phyloP scores from a whole-genome alignment of 2,888 invertebrate species.

The Ichneumoninae sp. region DNA sequence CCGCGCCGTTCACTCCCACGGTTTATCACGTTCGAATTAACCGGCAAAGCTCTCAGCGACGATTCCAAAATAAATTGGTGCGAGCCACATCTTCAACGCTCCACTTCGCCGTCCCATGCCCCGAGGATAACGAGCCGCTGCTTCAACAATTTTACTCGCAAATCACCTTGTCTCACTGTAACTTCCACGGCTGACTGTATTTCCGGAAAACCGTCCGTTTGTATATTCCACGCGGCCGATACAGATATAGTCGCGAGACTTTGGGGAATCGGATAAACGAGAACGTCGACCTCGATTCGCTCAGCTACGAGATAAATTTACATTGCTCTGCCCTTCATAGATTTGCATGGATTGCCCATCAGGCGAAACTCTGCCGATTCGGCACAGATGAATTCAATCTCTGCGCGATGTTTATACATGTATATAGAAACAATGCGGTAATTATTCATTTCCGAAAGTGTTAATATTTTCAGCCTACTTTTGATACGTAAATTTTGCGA shows the following conservation, averaged over 20 bases:
- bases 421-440: background rate
- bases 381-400: background rate
- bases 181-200: background rate
- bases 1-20: slow-evolving; percentile 30
- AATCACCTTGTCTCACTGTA: background rate
- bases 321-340: slow-evolving; percentile 2
- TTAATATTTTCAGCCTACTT: background rate
- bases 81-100: background rate
- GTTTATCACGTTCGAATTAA: slow-evolving; percentile 55
- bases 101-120: background rate
- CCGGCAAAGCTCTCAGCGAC: slow-evolving; percentile 18
- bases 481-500: background rate
- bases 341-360: background rate
- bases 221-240: background rate
- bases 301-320: slow-evolving; percentile 12
- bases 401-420: background rate
- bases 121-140: background rate
- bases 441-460: background rate
- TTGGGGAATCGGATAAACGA: slow-evolving; percentile 4
- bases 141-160: slow-evolving; percentile 30
- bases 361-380: background rate
- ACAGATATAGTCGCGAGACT: background rate
- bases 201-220: background rate
- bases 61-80: slow-evolving; percentile 34
- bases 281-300: slow-evolving; percentile 8